phyloP scores from a whole-genome alignment of 2,888 invertebrate genomes.

The Epistrophella euchroma region DNA sequence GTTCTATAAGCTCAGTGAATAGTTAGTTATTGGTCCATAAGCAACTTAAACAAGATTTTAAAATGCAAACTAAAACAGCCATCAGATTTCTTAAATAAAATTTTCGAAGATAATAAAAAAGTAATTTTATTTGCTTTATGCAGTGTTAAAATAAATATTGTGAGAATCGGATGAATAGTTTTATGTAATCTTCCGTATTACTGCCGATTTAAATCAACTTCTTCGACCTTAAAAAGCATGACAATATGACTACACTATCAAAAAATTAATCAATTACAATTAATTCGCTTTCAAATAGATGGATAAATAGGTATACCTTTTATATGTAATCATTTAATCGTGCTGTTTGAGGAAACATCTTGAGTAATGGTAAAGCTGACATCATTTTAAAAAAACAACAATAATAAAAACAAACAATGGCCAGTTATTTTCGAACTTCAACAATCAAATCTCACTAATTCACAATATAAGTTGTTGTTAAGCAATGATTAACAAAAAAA shows the following conservation, averaged over 20 bases:
- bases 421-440: neutral
- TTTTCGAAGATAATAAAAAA: no score
- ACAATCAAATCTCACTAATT: neutral
- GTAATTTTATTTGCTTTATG: no score
- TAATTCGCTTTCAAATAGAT: conserved; percentile 3
- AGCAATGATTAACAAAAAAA: neutral
- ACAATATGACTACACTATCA: neutral
- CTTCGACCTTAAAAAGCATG: neutral
- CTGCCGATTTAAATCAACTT: neutral
- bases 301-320: conserved; percentile 28
- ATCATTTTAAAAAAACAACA: conserved; percentile 6
- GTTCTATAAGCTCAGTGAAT: no score
- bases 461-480: neutral
- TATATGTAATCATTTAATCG: conserved; percentile 14
- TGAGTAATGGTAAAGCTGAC: conserved; percentile 6
- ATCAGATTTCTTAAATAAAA: no score
- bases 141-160: no score
- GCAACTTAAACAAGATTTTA: no score
- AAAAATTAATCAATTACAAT: conserved; percentile 21
- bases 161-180: no score
- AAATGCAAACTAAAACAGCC: no score
- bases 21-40: no score
- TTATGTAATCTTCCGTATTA: neutral
- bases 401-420: conserved; percentile 11
- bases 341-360: conserved; percentile 11